Percentiles rank a stretch among this genome's conserved stretches.
Conservation (phyloP, 2,888 invertebrate species). For the Melanargia galathea region DNA sequence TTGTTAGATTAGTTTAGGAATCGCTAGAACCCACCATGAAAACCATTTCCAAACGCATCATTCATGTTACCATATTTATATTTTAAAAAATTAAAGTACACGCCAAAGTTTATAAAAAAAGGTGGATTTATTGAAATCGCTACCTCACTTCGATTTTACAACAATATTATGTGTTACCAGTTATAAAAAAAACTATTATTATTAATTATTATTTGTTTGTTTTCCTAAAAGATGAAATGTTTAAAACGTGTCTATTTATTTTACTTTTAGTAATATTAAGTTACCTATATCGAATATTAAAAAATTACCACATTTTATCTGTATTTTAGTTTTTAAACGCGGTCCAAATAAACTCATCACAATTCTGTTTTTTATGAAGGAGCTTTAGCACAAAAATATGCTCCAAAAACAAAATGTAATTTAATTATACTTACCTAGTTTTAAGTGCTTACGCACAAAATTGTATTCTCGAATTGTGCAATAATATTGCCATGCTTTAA, state of each 20-base stretch:
- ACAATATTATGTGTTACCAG: conserved; percentile 36
- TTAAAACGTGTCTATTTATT: conserved; percentile 20
- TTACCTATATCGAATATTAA: conserved; percentile 23
- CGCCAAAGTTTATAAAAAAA: conserved; percentile 34
- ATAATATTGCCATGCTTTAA: conserved; percentile 10
- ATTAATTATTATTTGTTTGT: conserved; percentile 24
- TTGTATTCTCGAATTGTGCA: conserved; percentile 27
- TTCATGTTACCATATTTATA: conserved; percentile 37
- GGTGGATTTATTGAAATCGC: conserved; percentile 50
- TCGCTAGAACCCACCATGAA: conserved; percentile 71
- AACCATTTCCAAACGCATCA: conserved; percentile 34
- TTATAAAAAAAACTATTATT: conserved; percentile 4
- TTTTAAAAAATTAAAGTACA: conserved; percentile 23
- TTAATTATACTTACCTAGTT: conserved; percentile 20
- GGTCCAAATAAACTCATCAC: conserved; percentile 21
- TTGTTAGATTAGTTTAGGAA: conserved; percentile 69
- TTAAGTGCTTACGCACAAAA: conserved; percentile 44
- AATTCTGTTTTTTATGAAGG: conserved; percentile 2
- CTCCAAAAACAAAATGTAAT: conserved; percentile 5
- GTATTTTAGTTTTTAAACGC: conserved; percentile 19
- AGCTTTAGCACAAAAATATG: neutral
- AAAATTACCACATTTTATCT: conserved; percentile 9
- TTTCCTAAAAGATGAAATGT: conserved; percentile 24
- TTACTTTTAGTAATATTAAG: conserved; percentile 18
- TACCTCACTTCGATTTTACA: conserved; percentile 54